Conservation (phyloP, 2,113 vertebrate species). For the Saiga tatarica region DNA sequence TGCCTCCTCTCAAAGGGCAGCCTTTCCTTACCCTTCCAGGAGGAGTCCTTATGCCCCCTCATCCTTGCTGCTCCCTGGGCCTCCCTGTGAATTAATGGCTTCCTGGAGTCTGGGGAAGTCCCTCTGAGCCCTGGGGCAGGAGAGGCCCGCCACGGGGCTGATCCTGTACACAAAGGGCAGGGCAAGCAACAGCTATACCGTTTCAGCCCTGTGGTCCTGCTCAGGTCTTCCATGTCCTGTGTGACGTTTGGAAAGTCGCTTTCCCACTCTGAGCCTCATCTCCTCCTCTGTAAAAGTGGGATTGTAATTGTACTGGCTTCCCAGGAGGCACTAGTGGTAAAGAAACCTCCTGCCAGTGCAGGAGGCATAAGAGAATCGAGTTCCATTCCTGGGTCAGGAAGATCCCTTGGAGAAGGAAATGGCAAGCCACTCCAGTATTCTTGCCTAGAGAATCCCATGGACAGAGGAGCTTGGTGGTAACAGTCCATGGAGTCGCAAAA, state of each 20-base stretch:
- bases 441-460: background rate
- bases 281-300: background rate
- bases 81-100: too few species aligned
- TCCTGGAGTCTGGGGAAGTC: background rate
- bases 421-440: background rate
- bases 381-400: background rate
- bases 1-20: background rate
- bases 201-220: background rate
- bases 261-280: background rate
- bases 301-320: background rate
- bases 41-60: background rate
- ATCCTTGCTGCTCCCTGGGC: background rate
- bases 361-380: background rate
- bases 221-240: background rate
- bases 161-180: background rate
- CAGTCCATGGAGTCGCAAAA: background rate
- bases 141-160: background rate
- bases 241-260: background rate
- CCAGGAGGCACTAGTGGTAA: background rate
- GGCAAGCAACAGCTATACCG: background rate
- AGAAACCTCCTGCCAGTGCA: background rate
- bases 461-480: background rate
- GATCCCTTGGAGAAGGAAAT: background rate
- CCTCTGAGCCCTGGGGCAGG: background rate
- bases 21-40: background rate